Evolutionary conservation across 1,140 invertebrate species (phyloP).

Genomic region (Aphis craccivora): DNA sequence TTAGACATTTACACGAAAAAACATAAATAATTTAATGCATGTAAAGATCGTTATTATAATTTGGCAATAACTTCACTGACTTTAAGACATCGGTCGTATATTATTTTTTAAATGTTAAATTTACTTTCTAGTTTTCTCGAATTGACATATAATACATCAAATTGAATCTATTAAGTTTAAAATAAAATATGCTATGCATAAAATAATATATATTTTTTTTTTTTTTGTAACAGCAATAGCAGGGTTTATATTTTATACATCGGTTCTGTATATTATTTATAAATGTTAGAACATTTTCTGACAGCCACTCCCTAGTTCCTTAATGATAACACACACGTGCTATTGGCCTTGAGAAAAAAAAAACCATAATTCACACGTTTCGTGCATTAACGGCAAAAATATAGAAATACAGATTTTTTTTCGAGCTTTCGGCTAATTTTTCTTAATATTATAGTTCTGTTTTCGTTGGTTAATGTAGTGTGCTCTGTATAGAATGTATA

Average conservation of each 20-base stretch:
- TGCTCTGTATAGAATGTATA: no score
- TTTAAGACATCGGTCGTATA: neutral
- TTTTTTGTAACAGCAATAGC: neutral
- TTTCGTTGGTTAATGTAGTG: no score
- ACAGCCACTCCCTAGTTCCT: neutral
- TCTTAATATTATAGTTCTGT: neutral
- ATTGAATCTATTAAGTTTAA: neutral
- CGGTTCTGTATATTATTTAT: neutral
- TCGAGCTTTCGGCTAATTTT: neutral
- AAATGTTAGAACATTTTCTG: neutral
- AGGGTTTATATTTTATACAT: neutral
- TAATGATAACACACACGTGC: neutral
- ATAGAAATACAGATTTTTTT: neutral
- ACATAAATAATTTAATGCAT: neutral
- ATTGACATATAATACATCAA: neutral
- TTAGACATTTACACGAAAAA: neutral
- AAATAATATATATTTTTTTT: neutral
- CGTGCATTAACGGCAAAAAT: neutral
- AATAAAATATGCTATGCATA: neutral
- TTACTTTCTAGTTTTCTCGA: neutral
- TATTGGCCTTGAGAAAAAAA: neutral
- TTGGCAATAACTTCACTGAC: neutral
- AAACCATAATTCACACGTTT: neutral
- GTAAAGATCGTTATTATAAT: neutral
- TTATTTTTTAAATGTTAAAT: neutral